Base-by-base conservation (phyloP, 1,140 invertebrate genomes). In the Drosophila pseudoananassae region DNA sequence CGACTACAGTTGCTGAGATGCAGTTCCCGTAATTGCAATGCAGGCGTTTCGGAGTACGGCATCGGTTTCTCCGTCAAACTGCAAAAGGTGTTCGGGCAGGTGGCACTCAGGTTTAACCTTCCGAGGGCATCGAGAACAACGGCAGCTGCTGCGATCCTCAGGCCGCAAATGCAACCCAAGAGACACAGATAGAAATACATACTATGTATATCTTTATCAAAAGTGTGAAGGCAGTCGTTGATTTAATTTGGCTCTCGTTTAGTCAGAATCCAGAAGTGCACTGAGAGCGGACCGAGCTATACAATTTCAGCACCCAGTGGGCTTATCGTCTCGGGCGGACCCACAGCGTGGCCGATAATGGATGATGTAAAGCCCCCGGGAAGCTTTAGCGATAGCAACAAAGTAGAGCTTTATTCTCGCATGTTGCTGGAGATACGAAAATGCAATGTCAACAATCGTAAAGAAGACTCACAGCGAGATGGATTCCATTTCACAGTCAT, bases 1-100 rank as follows among this genome's bases (percentile, higher is more conserved):
- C 83, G 29, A 9, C 54, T 50, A 17, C 71, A 76, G 50, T 90
- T 55, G 9, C 31, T 66, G 33, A 90, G 12, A 9, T 78, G 60
- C 10, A 90, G 55, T 38, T 81, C 71, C 46, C 55, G 25, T 14
- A 90, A 17, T 4, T 66, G 31, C 2, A 47, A 4, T 3, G 49
- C 57, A 1, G 45, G 43, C 6, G 20, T 29, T 10, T 43, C 47
- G 6, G 31, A 33, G 12, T 58, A 71, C 6, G 55, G 55, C 56
- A 88, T 38, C 4, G 57, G 43, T 3, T 17, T 61, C 49, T 50
- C 46, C 58, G 50, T 31, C 15, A 90, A 12, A n/a, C 53, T 61
- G 56, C 88, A 90, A 15, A 50, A 46, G 6, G 23, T 14, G 12
- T 52, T 23, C 23, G 80, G 80, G 14, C 80, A 84, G 43, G 46